Evolutionary conservation across 2,888 invertebrate species (phyloP).

Genomic region (Lasioglossum figueresi): DNA sequence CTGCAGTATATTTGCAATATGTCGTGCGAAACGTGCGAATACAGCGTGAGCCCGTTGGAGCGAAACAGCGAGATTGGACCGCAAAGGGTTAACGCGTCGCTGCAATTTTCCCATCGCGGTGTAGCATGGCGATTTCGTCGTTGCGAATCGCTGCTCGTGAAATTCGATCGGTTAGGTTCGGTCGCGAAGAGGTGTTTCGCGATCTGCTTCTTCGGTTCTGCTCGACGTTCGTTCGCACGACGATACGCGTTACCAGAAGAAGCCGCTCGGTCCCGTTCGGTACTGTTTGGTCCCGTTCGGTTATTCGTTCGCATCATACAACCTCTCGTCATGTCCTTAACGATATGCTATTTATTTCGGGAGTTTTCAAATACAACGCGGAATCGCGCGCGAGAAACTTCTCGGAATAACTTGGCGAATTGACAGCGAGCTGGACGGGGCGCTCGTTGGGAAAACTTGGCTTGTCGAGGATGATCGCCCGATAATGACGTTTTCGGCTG

Average conservation of each 20-base stretch:
- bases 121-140: background rate
- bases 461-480: background rate
- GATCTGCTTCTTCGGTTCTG: slow-evolving; percentile 1
- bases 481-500: background rate
- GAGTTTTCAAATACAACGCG: slow-evolving; percentile 11
- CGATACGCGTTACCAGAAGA: background rate
- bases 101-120: slow-evolving; percentile 2
- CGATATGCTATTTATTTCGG: background rate
- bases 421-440: background rate
- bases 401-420: slow-evolving; percentile 10
- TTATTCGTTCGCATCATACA: background rate
- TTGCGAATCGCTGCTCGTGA: background rate
- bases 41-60: background rate
- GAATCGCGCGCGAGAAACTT: background rate
- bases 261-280: background rate
- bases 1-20: too few relatives aligned
- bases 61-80: background rate
- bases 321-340: background rate
- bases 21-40: background rate
- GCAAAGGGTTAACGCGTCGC: slow-evolving; percentile 7
- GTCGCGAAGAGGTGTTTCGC: background rate
- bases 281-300: background rate
- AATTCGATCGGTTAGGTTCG: background rate
- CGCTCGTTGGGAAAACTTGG: background rate
- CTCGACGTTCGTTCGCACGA: background rate